Conservation (phyloP, 2,113 vertebrate genomes). For the Siniperca chuatsi region DNA sequence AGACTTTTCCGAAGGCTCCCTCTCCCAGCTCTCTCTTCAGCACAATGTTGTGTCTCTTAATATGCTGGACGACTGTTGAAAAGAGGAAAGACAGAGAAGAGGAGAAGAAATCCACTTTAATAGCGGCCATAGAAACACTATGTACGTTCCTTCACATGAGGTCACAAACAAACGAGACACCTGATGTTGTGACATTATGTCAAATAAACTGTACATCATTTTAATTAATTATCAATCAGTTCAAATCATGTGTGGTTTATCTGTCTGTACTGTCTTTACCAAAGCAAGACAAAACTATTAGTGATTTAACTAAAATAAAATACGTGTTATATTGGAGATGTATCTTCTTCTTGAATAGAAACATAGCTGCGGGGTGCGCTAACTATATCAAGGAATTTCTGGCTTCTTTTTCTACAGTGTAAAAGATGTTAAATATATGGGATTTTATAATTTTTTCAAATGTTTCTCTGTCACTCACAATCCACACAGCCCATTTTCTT, state of each 20-base stretch:
- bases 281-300: neutral
- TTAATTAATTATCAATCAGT: neutral
- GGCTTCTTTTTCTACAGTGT: neutral
- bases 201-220: neutral
- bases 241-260: neutral
- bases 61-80: slow-evolving; percentile 95
- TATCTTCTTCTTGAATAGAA: neutral
- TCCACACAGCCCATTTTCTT: neutral
- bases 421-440: neutral
- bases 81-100: slow-evolving; percentile 48
- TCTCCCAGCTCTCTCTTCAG: slow-evolving; percentile 98
- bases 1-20: slow-evolving; percentile 98
- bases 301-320: neutral
- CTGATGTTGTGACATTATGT: neutral
- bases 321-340: neutral
- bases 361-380: neutral
- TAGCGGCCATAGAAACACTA: neutral
- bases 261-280: too few relatives aligned
- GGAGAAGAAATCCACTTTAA: neutral
- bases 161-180: neutral
- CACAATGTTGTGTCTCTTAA: slow-evolving; percentile 98
- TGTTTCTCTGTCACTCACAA: neutral
- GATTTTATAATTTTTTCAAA: neutral
- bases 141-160: neutral
- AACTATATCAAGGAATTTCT: neutral